Evolutionary conservation across 2,113 vertebrate species (phyloP), one percentile per base, ranked within the genome.

Genomic region (Oxygymnocypris stewartii): DNA sequence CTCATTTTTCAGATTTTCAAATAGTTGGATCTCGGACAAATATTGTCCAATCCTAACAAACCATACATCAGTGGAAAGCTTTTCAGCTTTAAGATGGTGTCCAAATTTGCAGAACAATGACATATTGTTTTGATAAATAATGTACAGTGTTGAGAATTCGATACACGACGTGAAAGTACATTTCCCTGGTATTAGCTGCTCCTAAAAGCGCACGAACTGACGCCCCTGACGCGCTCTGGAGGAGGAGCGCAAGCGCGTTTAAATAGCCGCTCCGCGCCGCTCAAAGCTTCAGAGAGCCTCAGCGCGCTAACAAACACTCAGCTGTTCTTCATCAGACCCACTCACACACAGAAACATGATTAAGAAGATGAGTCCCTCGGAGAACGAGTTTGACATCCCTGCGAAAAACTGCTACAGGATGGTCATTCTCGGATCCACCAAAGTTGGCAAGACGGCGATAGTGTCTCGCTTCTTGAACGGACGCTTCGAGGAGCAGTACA

Each of bases 401-500:
- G 94, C 97, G 73, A 98, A 99, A 93, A 98, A 99, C 94, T 97
- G 97, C 94, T 97, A 97, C 93, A 94, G 97, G 91, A 99, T 99
- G 98, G 98, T 99, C 89, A 96, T 99, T 90, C 93, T 99, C 82
- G 98, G 98, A 82, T 99, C 98, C 91, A 99, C 98, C 89, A 99
- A 99, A 92, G 98, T 99, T 89, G 98, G 98, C 89, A 99, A 99
- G 93, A 98, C 97, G 0, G 97, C 98, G 91, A 99, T 99, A 92
- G 97, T 99, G 61, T 98, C 97, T 0, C 97, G 97, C 76, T 99
- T 99, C 92, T 95, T 99, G 90, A 98, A 95, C 31, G 97, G 97
- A 78, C 95, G 95, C 90, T 99, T 99, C 86, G 98, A 99, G 14
- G 98, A 99, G 85, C 94, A 98, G 85, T 99, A 99, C 96, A 98